These are phyloP conservation scores for Mastomys natalensis DNA, from an alignment of 2,113 vertebrate species.

Conservation along the genomic window DNA sequence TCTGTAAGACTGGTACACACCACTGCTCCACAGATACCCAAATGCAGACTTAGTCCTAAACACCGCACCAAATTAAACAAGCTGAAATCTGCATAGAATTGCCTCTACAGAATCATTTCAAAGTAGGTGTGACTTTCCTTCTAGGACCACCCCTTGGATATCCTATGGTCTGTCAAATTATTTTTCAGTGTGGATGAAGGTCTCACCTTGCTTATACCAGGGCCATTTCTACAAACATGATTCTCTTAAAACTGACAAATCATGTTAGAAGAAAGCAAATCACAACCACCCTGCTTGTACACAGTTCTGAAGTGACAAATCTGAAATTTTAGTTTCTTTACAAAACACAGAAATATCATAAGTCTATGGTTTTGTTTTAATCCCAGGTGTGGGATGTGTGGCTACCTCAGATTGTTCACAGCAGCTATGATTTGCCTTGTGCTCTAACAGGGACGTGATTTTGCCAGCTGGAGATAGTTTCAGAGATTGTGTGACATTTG, in stretches of 20 bases:
- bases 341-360: too few species aligned
- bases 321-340: too few species aligned
- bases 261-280: neutral
- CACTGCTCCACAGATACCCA: neutral
- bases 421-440: too few species aligned
- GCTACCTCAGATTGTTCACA: too few species aligned
- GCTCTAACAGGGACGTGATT: too few species aligned
- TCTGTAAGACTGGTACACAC: neutral
- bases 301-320: neutral
- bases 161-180: neutral
- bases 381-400: too few species aligned
- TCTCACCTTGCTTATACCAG: neutral
- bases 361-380: too few species aligned
- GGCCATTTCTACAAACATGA: slow-evolving; percentile 22
- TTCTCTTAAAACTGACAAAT: neutral
- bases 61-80: neutral
- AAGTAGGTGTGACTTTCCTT: neutral
- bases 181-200: neutral
- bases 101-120: neutral
- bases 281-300: neutral
- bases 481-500: too few species aligned
- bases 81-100: rapidly evolving
- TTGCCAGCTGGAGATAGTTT: too few species aligned
- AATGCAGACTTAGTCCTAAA: rapidly evolving
- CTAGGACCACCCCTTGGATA: neutral